Evolutionary conservation across 2,797 vertebrate genomes (phyloP), one percentile per base, ranked within the genome.

Genomic region (Tachyglossus aculeatus): DNA sequence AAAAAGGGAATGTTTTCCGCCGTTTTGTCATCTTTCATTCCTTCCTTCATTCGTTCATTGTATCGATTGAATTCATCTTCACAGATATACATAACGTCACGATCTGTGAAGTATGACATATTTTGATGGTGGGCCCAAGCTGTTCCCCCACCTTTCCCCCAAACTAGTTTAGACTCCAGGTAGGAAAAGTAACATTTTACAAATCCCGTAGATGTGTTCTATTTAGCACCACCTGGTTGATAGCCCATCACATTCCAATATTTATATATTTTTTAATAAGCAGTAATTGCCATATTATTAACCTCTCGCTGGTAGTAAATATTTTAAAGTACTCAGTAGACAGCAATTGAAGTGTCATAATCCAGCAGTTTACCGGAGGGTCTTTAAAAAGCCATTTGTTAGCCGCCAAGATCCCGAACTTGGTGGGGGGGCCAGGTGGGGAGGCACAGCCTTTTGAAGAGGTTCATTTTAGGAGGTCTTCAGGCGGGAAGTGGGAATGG

Each of bases 321-420:
- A 70, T 74, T 76, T 85, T 81, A 80, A 83, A 84, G 84, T 87
- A 78, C 82, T 71, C 79, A 86, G 87, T 79, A 86, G 86, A 85
- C 78, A 71, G 78, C 77, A 78, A 70, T 81, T 77, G 71, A 86
- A 5, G 3, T 84, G 66, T 59, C 80, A 80, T 56, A 81, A 54
- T 51, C 37, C 66, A 85, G 57, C 67, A 73, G 73, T 86, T 89
- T 88, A 89, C 70, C 83, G 85, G 83, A 78, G 75, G 22, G 3
- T 88, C 90, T 61, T 89, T 84, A 85, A 78, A 84, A 82, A 68
- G 63, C 57, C 24, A 77, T 87, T 90, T 86, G 77, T 81, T 89
- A n/a, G n/a, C n/a, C n/a, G n/a, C n/a, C n/a, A n/a, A n/a, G n/a
- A n/a, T n/a, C n/a, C n/a, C n/a, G n/a, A n/a, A n/a, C n/a, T n/a